Evolutionary conservation across 2,113 vertebrate species (phyloP).

Genomic region (Cyphomyrus discorhynchus): DNA sequence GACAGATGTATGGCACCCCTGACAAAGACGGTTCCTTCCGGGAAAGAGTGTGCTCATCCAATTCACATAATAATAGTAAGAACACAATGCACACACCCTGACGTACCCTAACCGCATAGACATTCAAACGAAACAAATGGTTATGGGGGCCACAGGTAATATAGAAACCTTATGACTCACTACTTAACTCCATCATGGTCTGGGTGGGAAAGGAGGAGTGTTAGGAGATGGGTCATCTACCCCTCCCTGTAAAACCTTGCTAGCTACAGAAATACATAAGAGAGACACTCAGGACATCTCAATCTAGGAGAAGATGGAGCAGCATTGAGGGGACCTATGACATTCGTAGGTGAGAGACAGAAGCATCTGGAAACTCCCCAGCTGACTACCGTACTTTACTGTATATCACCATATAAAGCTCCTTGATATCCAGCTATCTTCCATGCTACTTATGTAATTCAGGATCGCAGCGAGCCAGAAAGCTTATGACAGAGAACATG

Average conservation of each 20-base stretch:
- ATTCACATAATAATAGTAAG: background rate
- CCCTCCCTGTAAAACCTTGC: background rate
- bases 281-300: background rate
- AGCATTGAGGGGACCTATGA: background rate
- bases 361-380: background rate
- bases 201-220: background rate
- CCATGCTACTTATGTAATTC: background rate
- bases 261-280: background rate
- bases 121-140: background rate
- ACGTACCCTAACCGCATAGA: background rate
- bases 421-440: background rate
- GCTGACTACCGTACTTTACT: background rate
- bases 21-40: background rate
- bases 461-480: background rate
- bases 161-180: background rate
- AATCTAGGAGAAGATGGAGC: background rate
- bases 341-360: background rate
- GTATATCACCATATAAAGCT: background rate
- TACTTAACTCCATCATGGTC: background rate
- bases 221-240: background rate
- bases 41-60: background rate
- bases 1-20: background rate
- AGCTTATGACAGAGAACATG: background rate
- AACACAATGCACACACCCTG: background rate
- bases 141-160: background rate